Base-by-base conservation (phyloP, 2,888 invertebrate genomes). In the Vesta saturnalis region DNA sequence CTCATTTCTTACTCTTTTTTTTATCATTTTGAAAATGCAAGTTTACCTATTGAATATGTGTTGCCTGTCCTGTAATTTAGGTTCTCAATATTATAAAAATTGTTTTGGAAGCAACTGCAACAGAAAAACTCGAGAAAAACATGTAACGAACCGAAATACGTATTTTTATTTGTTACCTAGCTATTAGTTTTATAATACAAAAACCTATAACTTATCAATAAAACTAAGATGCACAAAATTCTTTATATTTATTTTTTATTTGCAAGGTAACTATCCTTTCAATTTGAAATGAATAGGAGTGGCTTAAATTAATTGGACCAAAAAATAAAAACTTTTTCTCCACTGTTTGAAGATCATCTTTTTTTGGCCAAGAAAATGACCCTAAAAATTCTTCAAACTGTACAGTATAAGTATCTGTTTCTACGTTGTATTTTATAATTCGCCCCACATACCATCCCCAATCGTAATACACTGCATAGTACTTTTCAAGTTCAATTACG, bases 381-480 rank as follows among this genome's bases (percentile, higher is more conserved):
- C n/a, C n/a, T n/a, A n/a, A n/a, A n/a, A n/a, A n/a, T n/a, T n/a
- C n/a, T n/a, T n/a, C 14, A 10, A 43, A 43, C 43, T 43, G 10
- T 43, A 10, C 43, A 43, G 12, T 43, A 43, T 43, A 30, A 5
- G 30, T 30, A 2, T n/a, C n/a, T 43, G 43, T 43, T 43, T 4
- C 43, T 43, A 5, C 43, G 43, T 43, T 43, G 12, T 43, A 43
- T 43, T 43, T 43, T 8, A 43, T 43, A 43, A 43, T 43, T 43
- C 12, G 43, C 43, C 43, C 43, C 4, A 43, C 12, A 43, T 43
- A 43, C 43, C 43, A 43, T 12, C 12, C 43, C 5, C n/a, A 43
- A 43, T 43, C 43, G 43, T 43, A 43, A 12, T 43, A 43, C 12
- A 43, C 43, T 43, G 43, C 43, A 43, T 43, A 43, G 43, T 43